Percentiles rank a stretch among this genome's conserved stretches.
Conservation (phyloP, 2,888 invertebrate species). For the Nipponacmea schrenckii region DNA sequence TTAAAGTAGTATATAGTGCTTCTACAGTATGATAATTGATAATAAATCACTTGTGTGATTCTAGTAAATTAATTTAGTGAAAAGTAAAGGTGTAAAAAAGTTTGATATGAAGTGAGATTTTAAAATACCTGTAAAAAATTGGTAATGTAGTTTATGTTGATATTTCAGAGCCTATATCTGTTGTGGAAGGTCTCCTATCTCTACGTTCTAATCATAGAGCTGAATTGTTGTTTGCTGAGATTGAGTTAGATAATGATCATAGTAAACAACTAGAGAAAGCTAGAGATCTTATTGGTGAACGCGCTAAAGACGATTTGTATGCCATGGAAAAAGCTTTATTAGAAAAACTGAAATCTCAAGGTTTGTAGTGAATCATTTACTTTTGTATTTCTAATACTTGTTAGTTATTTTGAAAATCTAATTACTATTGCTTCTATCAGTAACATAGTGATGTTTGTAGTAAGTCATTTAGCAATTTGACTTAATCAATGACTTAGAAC, state of each 20-base stretch:
- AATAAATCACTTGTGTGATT: too few relatives aligned
- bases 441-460: too few relatives aligned
- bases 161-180: slow-evolving; percentile 52
- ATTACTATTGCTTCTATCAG: too few relatives aligned
- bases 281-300: slow-evolving; percentile 40
- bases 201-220: slow-evolving; percentile 54
- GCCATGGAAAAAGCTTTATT: slow-evolving; percentile 35
- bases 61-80: too few relatives aligned
- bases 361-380: slow-evolving; percentile 28
- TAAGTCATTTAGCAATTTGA: too few relatives aligned
- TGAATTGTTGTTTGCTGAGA: slow-evolving; percentile 53
- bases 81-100: too few relatives aligned
- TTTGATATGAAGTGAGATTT: too few relatives aligned
- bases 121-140: too few relatives aligned
- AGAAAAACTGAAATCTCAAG: slow-evolving; percentile 38
- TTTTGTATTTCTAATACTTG: neutral
- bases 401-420: too few relatives aligned
- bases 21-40: too few relatives aligned
- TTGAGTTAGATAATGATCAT: slow-evolving; percentile 57
- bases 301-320: slow-evolving; percentile 47
- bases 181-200: slow-evolving; percentile 44
- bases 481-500: too few relatives aligned
- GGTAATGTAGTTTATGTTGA: neutral
- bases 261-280: slow-evolving; percentile 49
- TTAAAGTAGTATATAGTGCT: too few relatives aligned